Percentiles rank a stretch among this genome's conserved stretches.
phyloP scores from a whole-genome alignment of 2,113 vertebrate genomes.

The Podocnemis expansa region DNA sequence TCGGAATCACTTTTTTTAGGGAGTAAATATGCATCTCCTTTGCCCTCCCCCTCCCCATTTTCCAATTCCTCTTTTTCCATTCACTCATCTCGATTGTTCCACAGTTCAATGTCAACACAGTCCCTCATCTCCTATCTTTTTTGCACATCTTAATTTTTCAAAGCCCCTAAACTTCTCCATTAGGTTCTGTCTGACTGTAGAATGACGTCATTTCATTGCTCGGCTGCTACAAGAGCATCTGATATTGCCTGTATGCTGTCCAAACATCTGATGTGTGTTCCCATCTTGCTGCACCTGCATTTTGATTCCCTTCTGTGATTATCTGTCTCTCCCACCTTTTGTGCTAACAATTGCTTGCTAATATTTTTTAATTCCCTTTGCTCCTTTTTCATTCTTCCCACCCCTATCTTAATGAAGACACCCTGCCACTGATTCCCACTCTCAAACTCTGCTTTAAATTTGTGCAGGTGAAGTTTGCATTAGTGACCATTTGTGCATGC shows the following conservation, averaged over 20 bases:
- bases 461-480: fast-evolving
- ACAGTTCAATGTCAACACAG: neutral
- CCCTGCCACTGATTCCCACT: neutral
- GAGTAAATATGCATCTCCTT: neutral
- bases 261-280: slow-evolving; percentile 31
- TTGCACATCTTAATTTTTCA: slow-evolving; percentile 20
- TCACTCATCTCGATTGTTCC: neutral
- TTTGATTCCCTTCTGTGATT: neutral
- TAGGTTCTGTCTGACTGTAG: neutral
- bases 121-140: neutral
- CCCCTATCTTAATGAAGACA: neutral
- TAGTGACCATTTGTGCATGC: neutral
- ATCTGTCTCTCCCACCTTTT: neutral
- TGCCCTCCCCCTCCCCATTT: neutral
- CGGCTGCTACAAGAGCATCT: slow-evolving; percentile 30
- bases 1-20: slow-evolving; percentile 7
- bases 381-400: neutral
- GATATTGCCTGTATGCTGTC: neutral
- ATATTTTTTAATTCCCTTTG: neutral
- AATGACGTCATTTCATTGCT: slow-evolving; percentile 38
- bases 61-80: neutral
- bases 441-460: neutral
- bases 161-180: slow-evolving; percentile 23
- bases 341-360: neutral
- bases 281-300: slow-evolving; percentile 4